Conservation (phyloP, 2,888 invertebrate genomes). For the Tetranychus piercei region DNA sequence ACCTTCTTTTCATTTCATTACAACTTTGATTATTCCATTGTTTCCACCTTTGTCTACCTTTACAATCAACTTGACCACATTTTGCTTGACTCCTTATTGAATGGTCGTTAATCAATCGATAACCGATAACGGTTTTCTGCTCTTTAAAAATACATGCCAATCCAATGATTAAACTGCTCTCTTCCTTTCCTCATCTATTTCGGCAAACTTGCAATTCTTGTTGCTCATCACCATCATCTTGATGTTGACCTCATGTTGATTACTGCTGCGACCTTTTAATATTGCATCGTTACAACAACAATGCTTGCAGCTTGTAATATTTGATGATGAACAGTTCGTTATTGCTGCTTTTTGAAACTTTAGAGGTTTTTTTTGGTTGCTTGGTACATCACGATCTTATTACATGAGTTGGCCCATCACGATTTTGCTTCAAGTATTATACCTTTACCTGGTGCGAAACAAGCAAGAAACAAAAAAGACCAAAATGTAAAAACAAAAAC, state of each 20-base stretch:
- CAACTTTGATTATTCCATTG: no score
- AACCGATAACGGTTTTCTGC: no score
- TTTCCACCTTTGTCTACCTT: no score
- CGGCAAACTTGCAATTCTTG: background rate
- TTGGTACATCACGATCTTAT: background rate
- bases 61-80: no score
- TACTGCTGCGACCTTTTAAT: background rate
- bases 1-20: no score
- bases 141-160: background rate
- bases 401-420: background rate
- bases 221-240: background rate
- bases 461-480: background rate
- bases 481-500: background rate
- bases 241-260: background rate
- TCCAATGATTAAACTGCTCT: background rate
- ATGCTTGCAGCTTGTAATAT: background rate
- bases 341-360: background rate
- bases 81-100: no score
- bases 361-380: background rate
- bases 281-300: background rate
- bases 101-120: no score
- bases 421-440: background rate
- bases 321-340: background rate
- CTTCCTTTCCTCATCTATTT: background rate
- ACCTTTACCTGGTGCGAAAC: background rate